phyloP scores from a whole-genome alignment of 2,113 vertebrate species.

The Platysternon megacephalum region DNA sequence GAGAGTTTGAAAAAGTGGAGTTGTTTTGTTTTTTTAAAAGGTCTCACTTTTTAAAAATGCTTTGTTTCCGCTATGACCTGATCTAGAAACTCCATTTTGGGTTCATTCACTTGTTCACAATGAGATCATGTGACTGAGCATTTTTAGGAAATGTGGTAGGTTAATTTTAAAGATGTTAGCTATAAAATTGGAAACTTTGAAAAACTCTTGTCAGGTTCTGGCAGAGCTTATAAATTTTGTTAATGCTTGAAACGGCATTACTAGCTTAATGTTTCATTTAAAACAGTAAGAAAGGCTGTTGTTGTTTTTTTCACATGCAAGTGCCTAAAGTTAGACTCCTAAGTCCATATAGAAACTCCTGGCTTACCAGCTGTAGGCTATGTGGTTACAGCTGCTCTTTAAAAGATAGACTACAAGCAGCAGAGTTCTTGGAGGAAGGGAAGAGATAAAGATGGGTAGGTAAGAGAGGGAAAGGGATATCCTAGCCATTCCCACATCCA shows the following conservation, averaged over 20 bases:
- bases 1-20: neutral
- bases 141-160: neutral
- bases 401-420: neutral
- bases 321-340: neutral
- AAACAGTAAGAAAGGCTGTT: neutral
- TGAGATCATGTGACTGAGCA: neutral
- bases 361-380: neutral
- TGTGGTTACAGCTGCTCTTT: neutral
- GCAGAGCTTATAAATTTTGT: neutral
- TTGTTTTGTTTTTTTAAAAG: neutral
- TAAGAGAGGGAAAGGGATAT: neutral
- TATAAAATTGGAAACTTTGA: neutral
- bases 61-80: neutral
- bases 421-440: neutral
- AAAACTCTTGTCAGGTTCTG: neutral
- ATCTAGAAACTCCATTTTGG: neutral
- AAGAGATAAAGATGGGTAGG: neutral
- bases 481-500: neutral
- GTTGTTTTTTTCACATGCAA: neutral
- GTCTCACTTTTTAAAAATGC: neutral
- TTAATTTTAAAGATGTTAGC: neutral
- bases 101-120: neutral
- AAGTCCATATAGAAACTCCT: neutral
- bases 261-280: neutral
- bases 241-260: neutral